Base-by-base conservation (phyloP, 2,797 vertebrate genomes). In the Acanthurus lineatus region DNA sequence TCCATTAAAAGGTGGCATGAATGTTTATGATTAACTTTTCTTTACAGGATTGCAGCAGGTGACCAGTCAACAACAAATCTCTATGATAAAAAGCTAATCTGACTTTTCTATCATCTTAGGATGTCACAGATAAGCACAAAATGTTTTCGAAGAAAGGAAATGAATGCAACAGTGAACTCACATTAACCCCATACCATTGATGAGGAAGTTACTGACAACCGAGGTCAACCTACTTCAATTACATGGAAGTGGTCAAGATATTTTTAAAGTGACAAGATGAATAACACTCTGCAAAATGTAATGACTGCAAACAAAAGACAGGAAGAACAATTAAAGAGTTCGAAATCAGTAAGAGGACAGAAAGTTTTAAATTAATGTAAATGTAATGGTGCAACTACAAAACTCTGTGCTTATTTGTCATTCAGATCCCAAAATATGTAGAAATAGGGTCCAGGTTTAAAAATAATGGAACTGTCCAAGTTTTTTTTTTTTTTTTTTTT, bases 241-340 rank as follows among this genome's bases (percentile, higher is more conserved):
- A 20, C 8, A 17, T 59, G 47, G 25, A 73, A 65, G 73, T 60
- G 72, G 52, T 47, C 16, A 57, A 12, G 1, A 48, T 56, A 42
- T 22, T 2, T 58, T 68, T 72, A 20, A 65, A 57, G 25, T 9
- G 8, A 48, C 5, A 17, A 32, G 12, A 35, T 52, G 35, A 60
- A 22, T 38, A 17, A 52, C 12, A 56, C 48, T 38, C 4, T 4
- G 49, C 42, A 28, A 54, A 59, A 59, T 20, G 4, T 19, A 12
- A 4, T 4, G 56, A 60, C 19, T 44, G 38, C 22, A 65, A 52
- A 22, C 5, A 9, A 0, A 35, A 35, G 32, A 35, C 32, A 35
- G 32, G 6, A 35, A 35, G 32, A 5, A 35, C 32, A 59, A 45
- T 8, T 17, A 16, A 47, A 62, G 40, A 16, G n/a, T 32, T n/a